Evolutionary conservation across 2,797 vertebrate species (phyloP).

Genomic region (Argya squamiceps): DNA sequence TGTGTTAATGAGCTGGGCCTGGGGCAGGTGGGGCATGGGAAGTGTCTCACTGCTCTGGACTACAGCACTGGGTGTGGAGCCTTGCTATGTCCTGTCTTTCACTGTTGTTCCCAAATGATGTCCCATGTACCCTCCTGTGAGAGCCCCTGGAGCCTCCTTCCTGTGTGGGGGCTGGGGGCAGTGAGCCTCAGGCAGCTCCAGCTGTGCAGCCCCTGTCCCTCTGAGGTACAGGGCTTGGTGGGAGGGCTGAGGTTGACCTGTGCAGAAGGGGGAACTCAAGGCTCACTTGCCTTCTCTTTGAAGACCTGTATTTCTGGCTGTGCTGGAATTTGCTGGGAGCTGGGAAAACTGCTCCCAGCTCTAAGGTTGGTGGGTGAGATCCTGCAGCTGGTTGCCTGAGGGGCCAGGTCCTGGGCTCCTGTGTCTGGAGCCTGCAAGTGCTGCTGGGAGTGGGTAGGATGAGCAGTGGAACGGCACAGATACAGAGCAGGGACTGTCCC

Average conservation of each 20-base stretch:
- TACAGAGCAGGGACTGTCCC: not conserved
- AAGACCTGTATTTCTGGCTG: not conserved
- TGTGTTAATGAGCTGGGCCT: not conserved
- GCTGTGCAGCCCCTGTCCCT: not conserved
- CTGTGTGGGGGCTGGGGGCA: fast-evolving
- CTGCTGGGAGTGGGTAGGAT: not conserved
- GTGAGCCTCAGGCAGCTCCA: not conserved
- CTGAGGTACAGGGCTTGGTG: not conserved
- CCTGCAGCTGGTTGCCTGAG: not conserved
- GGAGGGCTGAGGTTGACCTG: not conserved
- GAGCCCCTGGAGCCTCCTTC: not conserved
- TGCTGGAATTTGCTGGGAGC: not conserved
- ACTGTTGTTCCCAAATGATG: not conserved
- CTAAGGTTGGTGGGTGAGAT: not conserved
- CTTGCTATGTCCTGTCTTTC: not conserved
- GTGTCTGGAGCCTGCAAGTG: not conserved
- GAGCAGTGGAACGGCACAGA: not conserved
- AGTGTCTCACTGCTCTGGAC: not conserved
- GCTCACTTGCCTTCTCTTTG: not conserved
- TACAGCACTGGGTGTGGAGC: not conserved
- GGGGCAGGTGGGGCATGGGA: not conserved
- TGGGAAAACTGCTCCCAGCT: not conserved
- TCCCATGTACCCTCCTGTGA: not conserved
- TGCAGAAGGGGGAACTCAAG: not conserved
- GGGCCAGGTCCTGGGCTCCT: not conserved